These are phyloP conservation scores for Sphaerodactylus townsendi DNA, from an alignment of 2,113 vertebrate species.

Conservation along the genomic window DNA sequence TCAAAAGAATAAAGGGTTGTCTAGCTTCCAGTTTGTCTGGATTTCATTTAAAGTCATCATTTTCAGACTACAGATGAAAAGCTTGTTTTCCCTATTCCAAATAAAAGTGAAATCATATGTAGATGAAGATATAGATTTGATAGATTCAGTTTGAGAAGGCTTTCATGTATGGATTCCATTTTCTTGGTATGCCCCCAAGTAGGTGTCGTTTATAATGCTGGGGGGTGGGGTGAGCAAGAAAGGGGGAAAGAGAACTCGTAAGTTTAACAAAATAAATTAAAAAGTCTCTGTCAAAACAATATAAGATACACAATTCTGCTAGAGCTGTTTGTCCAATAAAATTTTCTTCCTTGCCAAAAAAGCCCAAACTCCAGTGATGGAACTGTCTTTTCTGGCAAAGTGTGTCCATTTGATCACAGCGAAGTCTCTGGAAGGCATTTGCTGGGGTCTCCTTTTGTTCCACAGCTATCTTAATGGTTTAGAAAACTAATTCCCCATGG, in stretches of 20 bases:
- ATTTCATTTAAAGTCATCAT: conserved; percentile 47
- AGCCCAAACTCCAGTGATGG: conserved; percentile 24
- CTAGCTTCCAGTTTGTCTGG: conserved; percentile 45
- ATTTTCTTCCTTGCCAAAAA: conserved; percentile 60
- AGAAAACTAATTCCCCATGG: conserved; percentile 40
- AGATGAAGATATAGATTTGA: conserved; percentile 27
- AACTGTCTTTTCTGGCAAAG: conserved; percentile 54
- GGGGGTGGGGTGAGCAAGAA: conserved; percentile 33
- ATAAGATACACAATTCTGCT: conserved; percentile 44
- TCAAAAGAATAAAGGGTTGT: conserved; percentile 28
- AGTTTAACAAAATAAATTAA: conserved; percentile 51
- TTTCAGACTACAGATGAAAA: conserved; percentile 40
- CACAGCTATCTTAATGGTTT: conserved; percentile 31
- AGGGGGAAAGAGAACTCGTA: background rate
- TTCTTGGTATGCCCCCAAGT: conserved; percentile 43
- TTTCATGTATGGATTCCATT: conserved; percentile 33
- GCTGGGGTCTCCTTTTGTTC: conserved; percentile 35
- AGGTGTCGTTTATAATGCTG: conserved; percentile 36
- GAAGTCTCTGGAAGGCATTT: conserved; percentile 37
- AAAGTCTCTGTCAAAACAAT: conserved; percentile 51
- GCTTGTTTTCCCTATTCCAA: background rate
- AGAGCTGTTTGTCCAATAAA: conserved; percentile 55
- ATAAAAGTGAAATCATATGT: conserved; percentile 44
- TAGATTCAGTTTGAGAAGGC: conserved; percentile 33
- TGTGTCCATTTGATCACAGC: conserved; percentile 47